Evolutionary conservation across 2,888 invertebrate genomes (phyloP), one percentile per base, ranked within the genome.

Genomic region (Eupithecia subumbrata): DNA sequence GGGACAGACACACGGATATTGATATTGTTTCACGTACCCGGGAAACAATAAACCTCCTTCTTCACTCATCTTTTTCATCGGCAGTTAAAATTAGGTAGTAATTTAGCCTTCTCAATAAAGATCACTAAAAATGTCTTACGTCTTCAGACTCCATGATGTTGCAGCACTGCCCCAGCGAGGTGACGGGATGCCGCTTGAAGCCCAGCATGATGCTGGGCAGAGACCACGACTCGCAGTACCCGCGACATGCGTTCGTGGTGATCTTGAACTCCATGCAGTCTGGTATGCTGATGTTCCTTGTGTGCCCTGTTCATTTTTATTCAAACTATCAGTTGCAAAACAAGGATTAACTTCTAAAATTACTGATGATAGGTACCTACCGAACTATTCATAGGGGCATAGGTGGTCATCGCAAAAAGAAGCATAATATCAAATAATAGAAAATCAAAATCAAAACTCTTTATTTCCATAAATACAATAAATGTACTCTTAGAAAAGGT

Each of bases 61-160:
- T 40, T 11, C 8, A 0, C 9, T 40, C 40, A 40, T 12, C 12
- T 43, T 43, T 43, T 12, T 43, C 12, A 43, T 43, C 12, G 12
- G 43, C 12, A 43, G 43, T 43, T 43, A 43, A 43, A 43, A 3
- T 30, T 2, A 30, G 30, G 30, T 30, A 30, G n/a, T n/a, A 30
- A 30, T 2, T 30, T 30, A 30, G 30, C 12, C 43, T 43, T 43
- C 30, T 30, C 14, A 16, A 5, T 14, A 45, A 0, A 0, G 12
- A 48, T 18, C 5, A 22, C n/a, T 67, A 67, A 5, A 67, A 67
- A 22, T 5, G 40, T 7, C 72, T 95, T 88, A 97, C 97, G 86
- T 97, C 97, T 92, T 98, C 97, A 0, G 98, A 97, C 84, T 98
- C 97, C 96, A 97, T 97, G 84, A 98, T 98, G 89, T 97, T 98